Conservation (phyloP, 2,888 invertebrate species). For the Tipula helvola region DNA sequence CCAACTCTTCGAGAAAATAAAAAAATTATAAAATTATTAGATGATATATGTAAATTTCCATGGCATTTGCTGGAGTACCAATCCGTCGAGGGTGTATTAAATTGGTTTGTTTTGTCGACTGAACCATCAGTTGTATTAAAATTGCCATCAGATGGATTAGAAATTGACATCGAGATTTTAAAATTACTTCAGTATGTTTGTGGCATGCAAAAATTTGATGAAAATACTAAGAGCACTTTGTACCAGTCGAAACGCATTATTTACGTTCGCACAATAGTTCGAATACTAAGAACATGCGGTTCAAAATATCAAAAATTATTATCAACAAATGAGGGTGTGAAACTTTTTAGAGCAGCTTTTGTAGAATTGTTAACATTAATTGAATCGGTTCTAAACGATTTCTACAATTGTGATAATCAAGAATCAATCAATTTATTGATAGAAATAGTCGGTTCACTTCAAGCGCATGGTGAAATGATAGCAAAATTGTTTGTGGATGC, state of each 20-base stretch:
- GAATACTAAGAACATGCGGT: slow-evolving; percentile 27
- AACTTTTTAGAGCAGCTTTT: slow-evolving; percentile 25
- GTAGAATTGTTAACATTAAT: slow-evolving; percentile 21
- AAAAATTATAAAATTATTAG: slow-evolving; percentile 33
- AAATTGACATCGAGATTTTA: slow-evolving; percentile 43
- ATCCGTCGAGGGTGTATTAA: slow-evolving; percentile 50
- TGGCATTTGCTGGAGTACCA: slow-evolving; percentile 51
- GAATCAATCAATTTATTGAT: slow-evolving; percentile 25
- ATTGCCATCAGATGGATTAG: slow-evolving; percentile 36
- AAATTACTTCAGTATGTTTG: slow-evolving; percentile 15
- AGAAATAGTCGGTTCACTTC: slow-evolving; percentile 30
- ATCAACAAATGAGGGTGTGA: slow-evolving; percentile 27
- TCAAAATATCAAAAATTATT: slow-evolving; percentile 30
- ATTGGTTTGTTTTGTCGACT: slow-evolving; percentile 62
- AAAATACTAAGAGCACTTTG: slow-evolving; percentile 18
- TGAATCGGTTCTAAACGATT: slow-evolving; percentile 6
- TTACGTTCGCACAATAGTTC: slow-evolving; percentile 29
- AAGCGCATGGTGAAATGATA: slow-evolving; percentile 29
- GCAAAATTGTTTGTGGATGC: slow-evolving; percentile 30
- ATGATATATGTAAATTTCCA: slow-evolving; percentile 47
- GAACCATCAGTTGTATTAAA: slow-evolving; percentile 54
- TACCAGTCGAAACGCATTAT: slow-evolving; percentile 29
- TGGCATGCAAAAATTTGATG: slow-evolving; percentile 18
- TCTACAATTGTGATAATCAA: slow-evolving; percentile 21
- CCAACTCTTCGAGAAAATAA: slow-evolving; percentile 47